phyloP scores from a whole-genome alignment of 2,888 invertebrate species.

The Dugesia japonica region DNA sequence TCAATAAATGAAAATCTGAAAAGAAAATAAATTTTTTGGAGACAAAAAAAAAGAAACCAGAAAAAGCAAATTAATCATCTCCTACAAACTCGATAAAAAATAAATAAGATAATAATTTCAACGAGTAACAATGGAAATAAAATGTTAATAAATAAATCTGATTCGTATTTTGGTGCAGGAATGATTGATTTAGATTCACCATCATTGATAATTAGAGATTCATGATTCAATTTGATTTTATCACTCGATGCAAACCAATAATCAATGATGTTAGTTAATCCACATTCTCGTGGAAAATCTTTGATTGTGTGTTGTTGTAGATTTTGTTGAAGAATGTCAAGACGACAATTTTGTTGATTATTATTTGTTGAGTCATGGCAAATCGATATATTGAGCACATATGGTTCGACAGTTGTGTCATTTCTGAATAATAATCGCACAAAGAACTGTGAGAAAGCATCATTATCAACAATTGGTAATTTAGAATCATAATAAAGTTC shows the following conservation, averaged over 20 bases:
- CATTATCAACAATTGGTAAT: background rate
- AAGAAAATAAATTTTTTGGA: too few relatives aligned
- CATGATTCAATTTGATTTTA: background rate
- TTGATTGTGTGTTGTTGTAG: background rate
- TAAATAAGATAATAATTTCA: background rate
- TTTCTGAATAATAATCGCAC: background rate
- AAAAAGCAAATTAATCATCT: background rate
- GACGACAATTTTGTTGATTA: background rate
- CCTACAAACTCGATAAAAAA: background rate
- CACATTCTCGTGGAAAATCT: background rate
- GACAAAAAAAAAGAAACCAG: too few relatives aligned
- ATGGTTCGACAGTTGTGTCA: background rate
- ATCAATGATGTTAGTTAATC: background rate
- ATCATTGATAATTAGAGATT: background rate
- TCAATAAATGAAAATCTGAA: too few relatives aligned
- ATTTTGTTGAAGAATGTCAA: background rate
- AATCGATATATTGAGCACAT: background rate
- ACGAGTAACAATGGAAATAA: background rate
- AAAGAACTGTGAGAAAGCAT: background rate
- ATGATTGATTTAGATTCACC: background rate
- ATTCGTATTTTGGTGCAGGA: background rate
- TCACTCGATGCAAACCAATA: background rate
- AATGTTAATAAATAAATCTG: background rate
- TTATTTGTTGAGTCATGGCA: background rate
- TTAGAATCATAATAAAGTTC: background rate